Conservation (phyloP, 2,888 invertebrate species). For the Tryphoninae sp. region DNA sequence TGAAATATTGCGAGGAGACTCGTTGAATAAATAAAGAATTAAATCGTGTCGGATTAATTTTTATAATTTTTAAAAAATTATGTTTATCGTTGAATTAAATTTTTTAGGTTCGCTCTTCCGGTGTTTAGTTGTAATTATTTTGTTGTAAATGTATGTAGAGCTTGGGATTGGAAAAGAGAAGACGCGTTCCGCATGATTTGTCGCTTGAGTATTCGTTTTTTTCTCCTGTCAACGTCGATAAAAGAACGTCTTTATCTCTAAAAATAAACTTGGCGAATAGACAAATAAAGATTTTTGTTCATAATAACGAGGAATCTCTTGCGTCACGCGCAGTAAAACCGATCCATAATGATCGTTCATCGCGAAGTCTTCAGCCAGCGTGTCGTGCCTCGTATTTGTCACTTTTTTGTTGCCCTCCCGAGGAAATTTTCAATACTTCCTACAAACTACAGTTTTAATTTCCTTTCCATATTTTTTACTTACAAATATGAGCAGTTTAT, state of each 20-base stretch:
- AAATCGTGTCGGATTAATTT: too few relatives aligned
- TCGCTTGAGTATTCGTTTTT: neutral
- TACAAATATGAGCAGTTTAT: neutral
- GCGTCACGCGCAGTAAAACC: neutral
- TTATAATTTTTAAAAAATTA: too few relatives aligned
- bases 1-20: too few relatives aligned
- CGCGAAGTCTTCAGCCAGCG: neutral
- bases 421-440: neutral
- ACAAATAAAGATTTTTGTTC: neutral
- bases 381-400: neutral
- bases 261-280: conserved; percentile 1
- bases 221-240: neutral
- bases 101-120: too few relatives aligned
- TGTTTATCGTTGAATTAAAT: too few relatives aligned
- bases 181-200: too few relatives aligned
- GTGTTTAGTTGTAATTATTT: too few relatives aligned
- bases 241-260: neutral
- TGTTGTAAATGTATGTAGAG: neutral
- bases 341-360: neutral
- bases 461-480: neutral
- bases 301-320: conserved; percentile 4
- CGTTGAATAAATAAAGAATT: too few relatives aligned
- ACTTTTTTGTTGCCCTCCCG: neutral
- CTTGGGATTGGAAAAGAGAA: neutral
- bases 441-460: neutral